Evolutionary conservation across 2,113 vertebrate genomes (phyloP).

Genomic region (Nothobranchius kuhntae): DNA sequence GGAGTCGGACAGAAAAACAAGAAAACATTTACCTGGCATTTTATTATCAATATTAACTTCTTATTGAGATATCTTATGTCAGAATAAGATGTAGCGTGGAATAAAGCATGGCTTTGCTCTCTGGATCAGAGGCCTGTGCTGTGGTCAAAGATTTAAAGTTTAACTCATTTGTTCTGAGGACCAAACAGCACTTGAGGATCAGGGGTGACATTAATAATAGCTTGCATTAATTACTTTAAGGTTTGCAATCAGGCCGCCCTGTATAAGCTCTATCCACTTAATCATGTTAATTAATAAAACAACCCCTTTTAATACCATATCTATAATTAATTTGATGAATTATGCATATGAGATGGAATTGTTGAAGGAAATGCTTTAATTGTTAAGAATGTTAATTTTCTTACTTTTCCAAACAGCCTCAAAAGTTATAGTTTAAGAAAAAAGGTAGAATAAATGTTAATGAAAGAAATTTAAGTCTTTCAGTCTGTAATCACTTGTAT

Average conservation of each 20-base stretch:
- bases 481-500: background rate
- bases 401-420: constrained; percentile 41
- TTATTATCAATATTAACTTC: background rate
- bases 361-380: constrained; percentile 50
- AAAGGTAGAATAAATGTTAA: constrained; percentile 22
- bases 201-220: constrained; percentile 27
- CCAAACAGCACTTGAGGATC: constrained; percentile 30
- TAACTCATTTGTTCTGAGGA: constrained; percentile 24
- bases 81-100: background rate
- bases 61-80: too few relatives aligned
- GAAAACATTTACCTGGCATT: constrained; percentile 1
- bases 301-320: constrained; percentile 46
- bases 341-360: constrained; percentile 44
- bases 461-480: constrained; percentile 19
- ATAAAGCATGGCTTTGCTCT: background rate
- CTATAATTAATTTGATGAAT: constrained; percentile 58
- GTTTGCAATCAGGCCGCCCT: constrained; percentile 39
- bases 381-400: constrained; percentile 50
- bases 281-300: constrained; percentile 66
- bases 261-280: constrained; percentile 46
- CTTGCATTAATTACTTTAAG: constrained; percentile 58
- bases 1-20: constrained; percentile 3
- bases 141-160: constrained; percentile 35
- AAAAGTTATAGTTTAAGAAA: constrained; percentile 22
- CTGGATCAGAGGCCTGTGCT: constrained; percentile 17